phyloP scores from a whole-genome alignment of 2,888 invertebrate genomes.

The Anagyrus pseudococci region DNA sequence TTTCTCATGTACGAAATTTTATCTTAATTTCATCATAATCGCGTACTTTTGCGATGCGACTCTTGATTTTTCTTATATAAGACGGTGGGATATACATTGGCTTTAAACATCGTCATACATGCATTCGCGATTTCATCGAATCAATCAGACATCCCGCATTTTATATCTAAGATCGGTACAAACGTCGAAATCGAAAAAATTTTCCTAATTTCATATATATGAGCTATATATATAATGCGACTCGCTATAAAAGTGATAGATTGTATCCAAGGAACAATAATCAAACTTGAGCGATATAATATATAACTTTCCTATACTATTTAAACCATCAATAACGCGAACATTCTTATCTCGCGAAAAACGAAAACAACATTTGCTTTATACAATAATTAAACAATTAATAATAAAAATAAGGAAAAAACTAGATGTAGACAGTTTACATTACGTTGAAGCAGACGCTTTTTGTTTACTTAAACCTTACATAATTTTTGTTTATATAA shows the following conservation, averaged over 20 bases:
- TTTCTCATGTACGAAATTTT: conserved; percentile 21
- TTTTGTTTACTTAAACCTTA: conserved; percentile 14
- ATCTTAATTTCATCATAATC: conserved; percentile 17
- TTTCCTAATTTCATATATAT: conserved; percentile 34
- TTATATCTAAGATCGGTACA: conserved; percentile 27
- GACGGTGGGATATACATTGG: conserved; percentile 36
- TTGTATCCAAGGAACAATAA: conserved; percentile 34
- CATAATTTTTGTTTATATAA: neutral
- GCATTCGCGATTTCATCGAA: conserved; percentile 28
- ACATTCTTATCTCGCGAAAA: conserved; percentile 26
- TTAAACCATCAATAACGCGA: conserved; percentile 24
- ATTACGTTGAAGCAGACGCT: conserved; percentile 27
- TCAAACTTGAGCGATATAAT: conserved; percentile 34
- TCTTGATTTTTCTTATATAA: conserved; percentile 29
- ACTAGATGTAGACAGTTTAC: conserved; percentile 12
- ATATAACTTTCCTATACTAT: conserved; percentile 36
- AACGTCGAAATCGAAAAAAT: conserved; percentile 38
- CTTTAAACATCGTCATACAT: conserved; percentile 29
- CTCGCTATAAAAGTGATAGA: conserved; percentile 29
- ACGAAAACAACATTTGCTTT: conserved; percentile 38
- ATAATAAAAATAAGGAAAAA: conserved; percentile 20
- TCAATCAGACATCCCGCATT: conserved; percentile 32
- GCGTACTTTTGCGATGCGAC: conserved; percentile 32
- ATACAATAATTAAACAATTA: conserved; percentile 37
- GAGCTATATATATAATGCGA: conserved; percentile 33